Conservation (phyloP, 2,113 vertebrate species). For the Rhabdomys dilectus region DNA sequence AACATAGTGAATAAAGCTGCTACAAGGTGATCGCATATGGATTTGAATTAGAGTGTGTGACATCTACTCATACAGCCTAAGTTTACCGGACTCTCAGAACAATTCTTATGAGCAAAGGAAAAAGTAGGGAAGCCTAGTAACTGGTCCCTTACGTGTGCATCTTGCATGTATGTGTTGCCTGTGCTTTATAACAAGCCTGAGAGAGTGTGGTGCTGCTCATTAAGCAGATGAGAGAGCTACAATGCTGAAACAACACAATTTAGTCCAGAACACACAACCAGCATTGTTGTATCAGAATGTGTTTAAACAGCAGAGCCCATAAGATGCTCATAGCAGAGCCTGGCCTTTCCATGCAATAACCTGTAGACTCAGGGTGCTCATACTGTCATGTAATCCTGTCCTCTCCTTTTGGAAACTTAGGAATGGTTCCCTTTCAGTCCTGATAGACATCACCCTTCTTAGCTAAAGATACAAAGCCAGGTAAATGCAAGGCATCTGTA, state of each 20-base stretch:
- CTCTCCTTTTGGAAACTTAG: not conserved
- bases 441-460: not conserved
- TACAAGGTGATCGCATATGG: not conserved
- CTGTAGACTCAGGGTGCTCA: not conserved
- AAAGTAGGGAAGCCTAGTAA: not conserved
- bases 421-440: slow-evolving; percentile 51
- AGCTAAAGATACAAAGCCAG: slow-evolving; percentile 31
- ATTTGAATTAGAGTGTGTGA: not conserved
- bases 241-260: not conserved
- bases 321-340: not conserved
- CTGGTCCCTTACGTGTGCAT: not conserved
- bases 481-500: slow-evolving; percentile 6
- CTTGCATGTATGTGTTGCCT: not conserved
- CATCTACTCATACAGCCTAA: not conserved
- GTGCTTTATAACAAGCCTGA: not conserved
- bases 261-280: not conserved
- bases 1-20: not conserved
- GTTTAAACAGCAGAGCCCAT: not conserved
- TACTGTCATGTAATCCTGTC: not conserved
- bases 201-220: not conserved
- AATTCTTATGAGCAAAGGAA: not conserved
- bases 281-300: not conserved
- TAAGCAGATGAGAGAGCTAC: not conserved
- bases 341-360: not conserved
- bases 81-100: not conserved